Evolutionary conservation across 2,797 vertebrate genomes (phyloP), one percentile per base, ranked within the genome.

Genomic region (Sebastes minor): DNA sequence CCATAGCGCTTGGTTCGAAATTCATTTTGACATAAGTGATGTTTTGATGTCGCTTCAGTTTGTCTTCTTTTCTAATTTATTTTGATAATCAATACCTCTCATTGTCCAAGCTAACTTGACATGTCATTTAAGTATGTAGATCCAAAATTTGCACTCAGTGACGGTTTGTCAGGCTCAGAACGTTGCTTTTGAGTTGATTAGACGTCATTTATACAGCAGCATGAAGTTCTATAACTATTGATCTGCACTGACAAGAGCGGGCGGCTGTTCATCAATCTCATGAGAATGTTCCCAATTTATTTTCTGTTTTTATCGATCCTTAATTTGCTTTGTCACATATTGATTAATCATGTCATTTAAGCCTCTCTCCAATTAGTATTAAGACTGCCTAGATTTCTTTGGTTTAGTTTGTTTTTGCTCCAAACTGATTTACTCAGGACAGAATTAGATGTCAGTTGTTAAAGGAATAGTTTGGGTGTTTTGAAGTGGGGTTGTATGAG

Each of bases 311-410:
- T 53, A 73, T 49, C 68, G 66, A 66, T 38, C 49, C 18, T 65
- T 59, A 61, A 76, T 71, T 80, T 56, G 18, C 62, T 82, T 65
- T 23, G 71, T 53, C 85, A 76, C 25, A 38, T 53, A 76, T 62
- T 81, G 77, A 88, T 71, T 74, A 33, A 28, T 65, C 62, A 46
- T 72, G 61, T 68, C 20, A 78, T 74, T 77, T 74, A 57, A 62
- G 52, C 32, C 13, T 35, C 33, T 27, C 18, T 2, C 1, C 3
- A n/a, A 61, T 46, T 27, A 14, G 4, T 67, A 52, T 35, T 4
- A 27, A 25, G 20, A 18, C 2, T 16, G 33, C 5, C 13, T 18
- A 4, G 30, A 30, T 73, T 28, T 71, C 12, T 68, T 78, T 22
- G 20, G 28, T 32, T 78, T 59, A 46, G 20, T 49, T 70, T 53